Conservation (phyloP, 2,797 vertebrate genomes). For the Eulemur rubriventer region DNA sequence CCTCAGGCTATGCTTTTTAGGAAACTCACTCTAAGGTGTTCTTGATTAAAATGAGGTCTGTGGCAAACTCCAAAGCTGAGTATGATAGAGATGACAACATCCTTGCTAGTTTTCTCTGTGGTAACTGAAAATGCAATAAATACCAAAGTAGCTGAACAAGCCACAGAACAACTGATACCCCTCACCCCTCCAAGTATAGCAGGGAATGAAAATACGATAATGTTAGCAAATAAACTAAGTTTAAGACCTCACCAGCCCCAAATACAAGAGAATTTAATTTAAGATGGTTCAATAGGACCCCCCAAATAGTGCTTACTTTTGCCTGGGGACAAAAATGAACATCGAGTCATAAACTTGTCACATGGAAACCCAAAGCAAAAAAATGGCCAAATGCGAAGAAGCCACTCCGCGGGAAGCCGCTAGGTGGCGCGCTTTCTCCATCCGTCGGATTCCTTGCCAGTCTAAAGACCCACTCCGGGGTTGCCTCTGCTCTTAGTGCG, state of each 20-base stretch:
- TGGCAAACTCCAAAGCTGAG: background rate
- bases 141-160: background rate
- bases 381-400: background rate
- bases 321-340: background rate
- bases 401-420: background rate
- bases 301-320: background rate
- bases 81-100: background rate
- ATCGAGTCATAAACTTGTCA: background rate
- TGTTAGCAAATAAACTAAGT: background rate
- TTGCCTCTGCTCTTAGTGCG: background rate
- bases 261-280: background rate
- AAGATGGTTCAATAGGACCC: background rate
- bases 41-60: background rate
- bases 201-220: background rate
- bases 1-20: background rate
- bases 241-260: background rate
- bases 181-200: background rate
- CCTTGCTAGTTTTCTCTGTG: background rate
- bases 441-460: background rate
- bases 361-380: background rate
- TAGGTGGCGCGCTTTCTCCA: slow-evolving; percentile 40
- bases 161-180: background rate
- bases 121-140: background rate
- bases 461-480: accelerated
- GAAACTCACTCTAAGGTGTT: background rate